phyloP scores from a whole-genome alignment of 2,113 vertebrate genomes.

The Caranx melampygus region DNA sequence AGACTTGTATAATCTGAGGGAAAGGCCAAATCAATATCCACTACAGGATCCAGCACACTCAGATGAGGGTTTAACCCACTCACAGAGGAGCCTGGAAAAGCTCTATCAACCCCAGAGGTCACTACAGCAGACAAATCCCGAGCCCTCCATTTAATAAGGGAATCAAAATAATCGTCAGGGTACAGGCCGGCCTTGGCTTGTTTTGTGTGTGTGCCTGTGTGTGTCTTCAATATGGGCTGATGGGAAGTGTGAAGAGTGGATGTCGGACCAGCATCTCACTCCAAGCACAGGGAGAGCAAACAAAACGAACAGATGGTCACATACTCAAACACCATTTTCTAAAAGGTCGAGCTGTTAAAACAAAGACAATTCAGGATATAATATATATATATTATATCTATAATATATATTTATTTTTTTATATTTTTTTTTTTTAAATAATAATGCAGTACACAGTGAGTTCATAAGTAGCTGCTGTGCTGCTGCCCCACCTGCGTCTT shows the following conservation, averaged over 20 bases:
- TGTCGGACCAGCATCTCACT: constrained; percentile 13
- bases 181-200: constrained; percentile 25
- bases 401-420: no score
- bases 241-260: constrained; percentile 24
- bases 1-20: constrained; percentile 66
- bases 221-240: constrained; percentile 28
- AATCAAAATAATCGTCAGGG: constrained; percentile 57
- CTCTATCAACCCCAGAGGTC: constrained; percentile 45
- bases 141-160: constrained; percentile 44
- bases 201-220: not conserved
- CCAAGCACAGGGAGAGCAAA: constrained; percentile 35
- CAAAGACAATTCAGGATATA: constrained; percentile 40
- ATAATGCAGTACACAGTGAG: no score
- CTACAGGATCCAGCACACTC: constrained; percentile 50
- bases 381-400: not conserved
- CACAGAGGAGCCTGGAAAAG: constrained; percentile 48
- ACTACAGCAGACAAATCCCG: constrained; percentile 57
- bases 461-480: constrained; percentile 3
- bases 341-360: constrained; percentile 60
- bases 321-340: constrained; percentile 52
- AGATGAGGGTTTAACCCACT: constrained; percentile 53
- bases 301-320: constrained; percentile 55
- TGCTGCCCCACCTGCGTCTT: constrained; percentile 16
- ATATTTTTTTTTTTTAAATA: no score
- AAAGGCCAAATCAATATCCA: constrained; percentile 71